Conservation (phyloP, 2,113 vertebrate species). For the Triplophysa dalaica region DNA sequence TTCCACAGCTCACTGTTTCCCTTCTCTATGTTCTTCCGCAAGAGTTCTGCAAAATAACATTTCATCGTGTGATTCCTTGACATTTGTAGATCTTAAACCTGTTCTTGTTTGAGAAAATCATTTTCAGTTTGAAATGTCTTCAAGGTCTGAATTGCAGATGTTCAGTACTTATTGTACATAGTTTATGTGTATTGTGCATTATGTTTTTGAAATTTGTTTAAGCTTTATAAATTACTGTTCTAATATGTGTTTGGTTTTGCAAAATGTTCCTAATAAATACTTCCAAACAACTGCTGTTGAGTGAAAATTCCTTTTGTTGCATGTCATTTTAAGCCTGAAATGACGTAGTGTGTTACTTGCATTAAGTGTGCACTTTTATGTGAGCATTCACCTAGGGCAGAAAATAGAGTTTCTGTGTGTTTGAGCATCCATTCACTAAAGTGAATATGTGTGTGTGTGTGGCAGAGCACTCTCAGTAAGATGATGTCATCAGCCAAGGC, state of each 20-base stretch:
- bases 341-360: not conserved
- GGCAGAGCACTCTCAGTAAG: slow-evolving; percentile 44
- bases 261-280: not conserved
- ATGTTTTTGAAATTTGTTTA: not conserved
- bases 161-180: not conserved
- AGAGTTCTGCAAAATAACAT: slow-evolving; percentile 21
- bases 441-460: slow-evolving; percentile 40
- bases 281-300: not conserved
- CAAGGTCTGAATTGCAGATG: not conserved
- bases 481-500: slow-evolving; percentile 24
- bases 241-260: not conserved
- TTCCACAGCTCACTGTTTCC: slow-evolving; percentile 62
- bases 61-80: not conserved
- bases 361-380: not conserved
- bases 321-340: slow-evolving; percentile 25
- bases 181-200: not conserved
- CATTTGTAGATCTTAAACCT: not conserved
- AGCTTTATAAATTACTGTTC: not conserved
- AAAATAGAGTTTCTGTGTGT: slow-evolving; percentile 7
- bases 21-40: slow-evolving; percentile 60
- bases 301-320: slow-evolving; percentile 33
- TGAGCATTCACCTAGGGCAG: not conserved
- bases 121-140: not conserved
- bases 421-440: slow-evolving; percentile 9
- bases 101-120: not conserved